These are phyloP conservation scores for Gortyna flavago DNA, from an alignment of 2,888 invertebrate species.

Conservation along the genomic window DNA sequence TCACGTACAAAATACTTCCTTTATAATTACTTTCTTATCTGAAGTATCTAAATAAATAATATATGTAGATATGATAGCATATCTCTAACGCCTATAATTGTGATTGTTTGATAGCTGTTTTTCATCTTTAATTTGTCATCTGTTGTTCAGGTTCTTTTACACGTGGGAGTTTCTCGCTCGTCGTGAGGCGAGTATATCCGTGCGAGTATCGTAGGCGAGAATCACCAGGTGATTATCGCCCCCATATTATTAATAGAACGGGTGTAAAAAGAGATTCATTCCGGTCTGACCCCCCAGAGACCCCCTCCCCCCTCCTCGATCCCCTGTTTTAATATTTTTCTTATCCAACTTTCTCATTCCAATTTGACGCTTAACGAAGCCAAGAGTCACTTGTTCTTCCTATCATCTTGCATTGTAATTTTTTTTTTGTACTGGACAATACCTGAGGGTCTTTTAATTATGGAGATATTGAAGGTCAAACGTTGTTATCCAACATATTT, in stretches of 20 bases:
- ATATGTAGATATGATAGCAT: slow-evolving; percentile 20
- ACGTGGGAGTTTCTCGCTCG: neutral
- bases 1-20: slow-evolving; percentile 20
- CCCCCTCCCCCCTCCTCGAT: too few relatives aligned
- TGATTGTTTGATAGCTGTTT: slow-evolving; percentile 18
- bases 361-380: too few relatives aligned
- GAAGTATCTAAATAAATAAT: slow-evolving; percentile 23
- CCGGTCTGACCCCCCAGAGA: too few relatives aligned
- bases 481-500: too few relatives aligned
- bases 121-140: slow-evolving; percentile 31
- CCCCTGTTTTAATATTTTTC: too few relatives aligned
- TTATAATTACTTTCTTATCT: slow-evolving; percentile 50
- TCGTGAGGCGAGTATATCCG: neutral
- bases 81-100: neutral
- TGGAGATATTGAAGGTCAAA: too few relatives aligned
- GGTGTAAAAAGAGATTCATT: too few relatives aligned
- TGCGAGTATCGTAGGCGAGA: neutral
- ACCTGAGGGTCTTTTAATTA: too few relatives aligned
- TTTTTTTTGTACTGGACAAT: too few relatives aligned
- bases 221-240: neutral
- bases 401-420: too few relatives aligned
- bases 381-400: too few relatives aligned
- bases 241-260: neutral
- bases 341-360: too few relatives aligned
- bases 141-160: slow-evolving; percentile 5